phyloP scores from a whole-genome alignment of 2,888 invertebrate species.

The Volucella zonaria region DNA sequence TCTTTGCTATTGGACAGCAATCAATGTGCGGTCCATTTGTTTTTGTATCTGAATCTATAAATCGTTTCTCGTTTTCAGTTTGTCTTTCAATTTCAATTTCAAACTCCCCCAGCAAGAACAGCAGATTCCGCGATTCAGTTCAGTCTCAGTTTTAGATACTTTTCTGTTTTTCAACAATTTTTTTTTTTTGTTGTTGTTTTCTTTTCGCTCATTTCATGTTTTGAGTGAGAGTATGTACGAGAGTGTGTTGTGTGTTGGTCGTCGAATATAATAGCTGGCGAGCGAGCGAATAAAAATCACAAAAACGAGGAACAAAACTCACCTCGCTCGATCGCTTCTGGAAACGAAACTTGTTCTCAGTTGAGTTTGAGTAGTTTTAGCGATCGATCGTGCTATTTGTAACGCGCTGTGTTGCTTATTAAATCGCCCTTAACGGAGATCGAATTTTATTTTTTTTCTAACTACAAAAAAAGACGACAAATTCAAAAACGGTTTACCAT shows the following conservation, averaged over 20 bases:
- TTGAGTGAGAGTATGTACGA: no score
- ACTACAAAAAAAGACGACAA: no score
- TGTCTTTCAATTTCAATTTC: neutral
- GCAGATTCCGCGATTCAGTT: no score
- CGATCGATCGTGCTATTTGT: slow-evolving; percentile 70
- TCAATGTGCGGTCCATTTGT: slow-evolving; percentile 42
- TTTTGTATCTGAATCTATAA: slow-evolving; percentile 20
- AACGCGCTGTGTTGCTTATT: slow-evolving; percentile 36
- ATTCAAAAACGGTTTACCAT: no score
- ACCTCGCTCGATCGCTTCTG: slow-evolving; percentile 68
- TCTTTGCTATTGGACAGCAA: neutral
- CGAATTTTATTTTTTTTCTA: no score
- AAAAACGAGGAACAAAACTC: slow-evolving; percentile 34
- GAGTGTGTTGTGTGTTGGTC: no score
- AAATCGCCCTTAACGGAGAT: no score
- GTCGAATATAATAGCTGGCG: neutral
- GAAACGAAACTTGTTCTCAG: slow-evolving; percentile 70
- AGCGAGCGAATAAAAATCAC: slow-evolving; percentile 29
- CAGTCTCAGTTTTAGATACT: no score
- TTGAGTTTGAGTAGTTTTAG: slow-evolving; percentile 74
- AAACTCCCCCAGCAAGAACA: no score
- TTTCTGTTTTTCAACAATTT: neutral
- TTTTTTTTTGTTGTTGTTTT: slow-evolving; percentile 20
- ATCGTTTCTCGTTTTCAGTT: slow-evolving; percentile 2
- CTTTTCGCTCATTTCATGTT: neutral